phyloP scores from a whole-genome alignment of 2,888 invertebrate species.

The Pediacus dermestoides region DNA sequence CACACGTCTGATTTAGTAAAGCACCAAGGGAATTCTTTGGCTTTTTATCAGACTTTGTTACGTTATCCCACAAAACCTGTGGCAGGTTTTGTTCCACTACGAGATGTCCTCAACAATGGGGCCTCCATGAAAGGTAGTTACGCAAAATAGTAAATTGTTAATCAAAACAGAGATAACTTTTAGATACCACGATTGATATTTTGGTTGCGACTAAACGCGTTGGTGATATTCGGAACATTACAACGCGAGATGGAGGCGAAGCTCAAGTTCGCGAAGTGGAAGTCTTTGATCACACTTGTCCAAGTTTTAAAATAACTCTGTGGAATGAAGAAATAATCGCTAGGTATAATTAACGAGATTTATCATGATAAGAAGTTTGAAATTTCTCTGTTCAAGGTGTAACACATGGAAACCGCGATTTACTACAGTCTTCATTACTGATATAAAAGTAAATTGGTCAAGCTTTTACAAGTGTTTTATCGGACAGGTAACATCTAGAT shows the following conservation, averaged over 20 bases:
- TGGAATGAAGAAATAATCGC: slow-evolving; percentile 71
- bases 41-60: slow-evolving; percentile 54
- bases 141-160: too few relatives aligned
- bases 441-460: slow-evolving; percentile 62
- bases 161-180: slow-evolving; percentile 29
- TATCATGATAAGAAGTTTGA: slow-evolving; percentile 4
- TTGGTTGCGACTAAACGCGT: slow-evolving; percentile 64
- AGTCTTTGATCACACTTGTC: slow-evolving; percentile 60
- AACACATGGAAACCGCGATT: slow-evolving; percentile 64
- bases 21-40: slow-evolving; percentile 55
- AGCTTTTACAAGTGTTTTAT: slow-evolving; percentile 53
- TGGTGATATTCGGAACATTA: slow-evolving; percentile 60
- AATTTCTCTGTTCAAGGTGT: slow-evolving; percentile 49
- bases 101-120: slow-evolving; percentile 53
- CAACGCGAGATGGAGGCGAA: slow-evolving; percentile 57
- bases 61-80: slow-evolving; percentile 64
- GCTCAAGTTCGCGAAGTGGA: slow-evolving; percentile 63
- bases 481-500: slow-evolving; percentile 53
- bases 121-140: slow-evolving; percentile 36
- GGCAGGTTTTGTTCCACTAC: slow-evolving; percentile 54
- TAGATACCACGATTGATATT: slow-evolving; percentile 55
- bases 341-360: slow-evolving; percentile 45
- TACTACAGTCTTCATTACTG: slow-evolving; percentile 70
- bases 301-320: slow-evolving; percentile 58
- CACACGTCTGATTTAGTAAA: slow-evolving; percentile 59